These are phyloP conservation scores for Oryzias celebensis DNA, from an alignment of 2,113 vertebrate species.

Conservation along the genomic window DNA sequence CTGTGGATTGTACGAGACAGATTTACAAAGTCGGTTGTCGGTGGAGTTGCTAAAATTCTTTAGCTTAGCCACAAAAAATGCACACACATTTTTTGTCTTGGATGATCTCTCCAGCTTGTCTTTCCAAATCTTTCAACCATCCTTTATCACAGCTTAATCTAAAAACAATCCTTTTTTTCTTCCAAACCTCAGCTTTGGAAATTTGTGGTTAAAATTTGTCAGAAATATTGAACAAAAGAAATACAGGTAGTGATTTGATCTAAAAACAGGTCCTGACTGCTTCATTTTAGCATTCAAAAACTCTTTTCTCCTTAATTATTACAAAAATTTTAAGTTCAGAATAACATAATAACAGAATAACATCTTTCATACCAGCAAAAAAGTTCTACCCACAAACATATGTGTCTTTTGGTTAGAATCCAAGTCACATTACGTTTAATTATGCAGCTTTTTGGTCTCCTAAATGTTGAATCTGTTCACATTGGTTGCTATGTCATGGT, in stretches of 20 bases:
- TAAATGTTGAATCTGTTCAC: too few species aligned
- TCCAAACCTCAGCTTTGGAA: conserved; percentile 12
- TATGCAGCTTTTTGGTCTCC: too few species aligned
- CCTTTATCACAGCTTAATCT: conserved; percentile 12
- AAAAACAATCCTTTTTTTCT: conserved; percentile 9
- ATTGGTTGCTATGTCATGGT: too few species aligned
- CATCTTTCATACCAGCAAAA: too few species aligned
- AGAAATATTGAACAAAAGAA: conserved; percentile 58
- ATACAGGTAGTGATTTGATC: conserved; percentile 57
- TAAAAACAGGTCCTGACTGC: conserved; percentile 8
- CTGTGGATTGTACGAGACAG: conserved; percentile 32
- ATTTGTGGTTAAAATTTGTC: conserved; percentile 6
- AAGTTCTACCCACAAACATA: too few species aligned
- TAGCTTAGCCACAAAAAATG: not conserved
- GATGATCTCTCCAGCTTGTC: conserved; percentile 13
- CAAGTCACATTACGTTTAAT: too few species aligned
- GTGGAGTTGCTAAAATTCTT: conserved; percentile 51
- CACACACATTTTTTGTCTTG: conserved; percentile 1
- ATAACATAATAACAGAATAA: too few species aligned
- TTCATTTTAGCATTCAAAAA: too few species aligned
- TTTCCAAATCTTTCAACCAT: conserved; percentile 57
- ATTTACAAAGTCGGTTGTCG: conserved; percentile 13
- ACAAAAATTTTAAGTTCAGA: too few species aligned
- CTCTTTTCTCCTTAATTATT: too few species aligned
- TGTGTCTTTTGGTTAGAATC: too few species aligned